phyloP scores from a whole-genome alignment of 2,113 vertebrate genomes.

The Mesocricetus auratus region DNA sequence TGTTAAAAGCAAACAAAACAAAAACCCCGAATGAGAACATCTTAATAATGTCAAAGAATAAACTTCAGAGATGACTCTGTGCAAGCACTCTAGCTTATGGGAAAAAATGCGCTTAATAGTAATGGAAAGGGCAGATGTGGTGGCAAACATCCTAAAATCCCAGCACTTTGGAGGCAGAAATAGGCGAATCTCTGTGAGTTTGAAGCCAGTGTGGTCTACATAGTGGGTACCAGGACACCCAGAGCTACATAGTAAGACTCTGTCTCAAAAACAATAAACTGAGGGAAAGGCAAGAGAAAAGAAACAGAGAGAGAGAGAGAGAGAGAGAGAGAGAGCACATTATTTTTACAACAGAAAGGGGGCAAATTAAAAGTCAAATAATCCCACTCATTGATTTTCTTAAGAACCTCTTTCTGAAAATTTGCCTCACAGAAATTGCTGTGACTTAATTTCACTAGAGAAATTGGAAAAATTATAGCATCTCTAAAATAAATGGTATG shows the following conservation, averaged over 20 bases:
- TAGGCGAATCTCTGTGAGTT: neutral
- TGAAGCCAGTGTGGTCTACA: neutral
- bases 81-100: neutral
- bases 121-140: neutral
- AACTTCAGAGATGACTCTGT: neutral
- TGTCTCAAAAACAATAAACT: neutral
- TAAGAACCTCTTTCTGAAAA: neutral
- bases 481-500: constrained; percentile 48
- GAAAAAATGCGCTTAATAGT: neutral
- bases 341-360: neutral
- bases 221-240: neutral
- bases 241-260: neutral
- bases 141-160: neutral
- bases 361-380: constrained; percentile 19
- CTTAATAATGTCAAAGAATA: neutral
- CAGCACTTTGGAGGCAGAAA: neutral
- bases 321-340: neutral
- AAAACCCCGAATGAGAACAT: neutral
- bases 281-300: neutral
- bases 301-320: neutral
- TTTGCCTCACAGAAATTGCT: neutral
- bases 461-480: neutral
- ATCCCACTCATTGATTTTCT: neutral
- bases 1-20: constrained; percentile 31
- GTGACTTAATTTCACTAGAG: neutral